Percentiles rank a stretch among this genome's conserved stretches.
These are phyloP conservation scores for Pachycephala philippinensis DNA, from an alignment of 2,113 vertebrate genomes.

Conservation along the genomic window DNA sequence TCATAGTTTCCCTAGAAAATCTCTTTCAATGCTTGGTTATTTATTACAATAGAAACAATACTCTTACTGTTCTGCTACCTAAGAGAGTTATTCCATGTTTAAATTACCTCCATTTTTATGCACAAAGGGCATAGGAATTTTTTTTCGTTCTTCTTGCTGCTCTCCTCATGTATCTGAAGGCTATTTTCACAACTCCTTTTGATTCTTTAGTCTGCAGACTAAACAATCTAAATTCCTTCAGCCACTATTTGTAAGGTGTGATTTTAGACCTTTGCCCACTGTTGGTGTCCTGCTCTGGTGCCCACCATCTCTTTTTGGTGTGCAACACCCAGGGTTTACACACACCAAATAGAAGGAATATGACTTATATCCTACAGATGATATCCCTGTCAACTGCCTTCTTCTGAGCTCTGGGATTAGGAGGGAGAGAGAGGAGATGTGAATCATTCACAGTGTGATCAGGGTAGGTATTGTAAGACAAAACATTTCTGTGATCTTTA, in stretches of 20 bases:
- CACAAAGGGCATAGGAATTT: background rate
- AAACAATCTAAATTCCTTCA: background rate
- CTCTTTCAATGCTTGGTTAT: background rate
- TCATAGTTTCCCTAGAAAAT: background rate
- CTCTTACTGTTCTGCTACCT: background rate
- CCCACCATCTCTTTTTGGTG: background rate
- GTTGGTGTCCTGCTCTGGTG: background rate
- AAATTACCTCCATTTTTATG: background rate
- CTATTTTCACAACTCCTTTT: background rate
- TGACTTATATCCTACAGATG: background rate
- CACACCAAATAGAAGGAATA: background rate
- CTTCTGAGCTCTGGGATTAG: background rate
- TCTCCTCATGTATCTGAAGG: background rate
- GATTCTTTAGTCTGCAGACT: background rate
- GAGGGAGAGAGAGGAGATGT: background rate
- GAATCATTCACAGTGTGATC: background rate
- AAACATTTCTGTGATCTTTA: background rate
- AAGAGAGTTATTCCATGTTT: background rate
- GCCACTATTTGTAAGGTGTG: background rate
- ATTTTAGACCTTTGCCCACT: background rate
- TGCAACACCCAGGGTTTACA: background rate
- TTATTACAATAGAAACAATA: background rate
- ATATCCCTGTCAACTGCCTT: background rate
- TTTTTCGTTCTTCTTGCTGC: background rate
- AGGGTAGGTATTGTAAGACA: background rate